These are phyloP conservation scores for Lytechinus pictus DNA, from an alignment of 35 echinoderm and acorn worm species.

Conservation along the genomic window DNA sequence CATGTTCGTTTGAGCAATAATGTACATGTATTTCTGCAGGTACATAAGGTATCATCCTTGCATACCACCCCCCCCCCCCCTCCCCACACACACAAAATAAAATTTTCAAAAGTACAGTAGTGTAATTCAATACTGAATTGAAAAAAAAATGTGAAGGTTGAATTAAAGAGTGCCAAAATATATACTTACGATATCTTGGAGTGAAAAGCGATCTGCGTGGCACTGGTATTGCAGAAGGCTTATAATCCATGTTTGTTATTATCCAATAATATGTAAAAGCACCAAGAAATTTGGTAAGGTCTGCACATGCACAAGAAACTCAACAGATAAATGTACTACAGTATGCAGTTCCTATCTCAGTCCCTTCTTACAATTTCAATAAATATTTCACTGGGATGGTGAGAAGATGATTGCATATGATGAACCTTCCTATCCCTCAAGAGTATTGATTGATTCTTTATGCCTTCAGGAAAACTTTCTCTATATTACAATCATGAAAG, in stretches of 20 bases:
- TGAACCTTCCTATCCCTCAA: background rate
- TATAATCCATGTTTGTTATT: background rate
- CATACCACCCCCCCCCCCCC: too few relatives aligned
- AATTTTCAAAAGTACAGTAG: too few relatives aligned
- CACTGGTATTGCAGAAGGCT: conserved; percentile 15
- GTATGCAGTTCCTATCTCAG: background rate
- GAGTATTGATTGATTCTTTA: background rate
- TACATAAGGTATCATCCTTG: background rate
- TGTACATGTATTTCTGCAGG: background rate
- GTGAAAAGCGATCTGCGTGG: background rate
- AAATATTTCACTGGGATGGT: background rate
- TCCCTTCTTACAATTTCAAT: background rate
- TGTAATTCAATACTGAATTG: background rate
- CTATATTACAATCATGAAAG: background rate
- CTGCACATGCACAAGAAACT: conserved; percentile 9
- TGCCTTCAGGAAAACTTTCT: background rate
- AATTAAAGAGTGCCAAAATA: background rate
- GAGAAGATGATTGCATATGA: background rate
- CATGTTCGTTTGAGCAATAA: background rate
- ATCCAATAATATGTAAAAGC: background rate
- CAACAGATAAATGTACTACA: background rate
- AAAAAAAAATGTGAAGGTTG: background rate
- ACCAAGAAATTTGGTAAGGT: background rate
- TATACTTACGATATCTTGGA: conserved; percentile 47
- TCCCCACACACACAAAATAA: too few relatives aligned